A percentile compares a stretch with the other conserved stretches of the same genome.
Evolutionary conservation across 2,113 vertebrate genomes (phyloP).

Genomic region (Accipiter cooperii): DNA sequence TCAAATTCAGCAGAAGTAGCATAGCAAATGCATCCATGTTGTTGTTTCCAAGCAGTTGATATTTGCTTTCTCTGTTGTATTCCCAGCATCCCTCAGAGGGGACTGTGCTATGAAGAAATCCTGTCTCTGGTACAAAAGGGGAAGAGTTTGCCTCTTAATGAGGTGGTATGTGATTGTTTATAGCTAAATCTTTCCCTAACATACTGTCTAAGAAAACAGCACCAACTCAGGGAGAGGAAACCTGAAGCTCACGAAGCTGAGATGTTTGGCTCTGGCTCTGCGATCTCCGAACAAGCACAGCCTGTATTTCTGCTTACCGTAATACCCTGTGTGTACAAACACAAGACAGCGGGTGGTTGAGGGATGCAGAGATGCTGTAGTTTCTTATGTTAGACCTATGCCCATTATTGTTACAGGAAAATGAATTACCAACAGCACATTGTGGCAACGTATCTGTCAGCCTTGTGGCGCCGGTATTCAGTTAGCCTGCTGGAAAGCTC

Average conservation of each 20-base stretch:
- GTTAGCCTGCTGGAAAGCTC: neutral
- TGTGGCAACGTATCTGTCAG: no score
- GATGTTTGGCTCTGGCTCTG: neutral
- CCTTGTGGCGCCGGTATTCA: neutral
- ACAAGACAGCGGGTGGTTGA: neutral
- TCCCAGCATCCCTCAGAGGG: neutral
- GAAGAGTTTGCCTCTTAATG: neutral
- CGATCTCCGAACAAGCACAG: neutral
- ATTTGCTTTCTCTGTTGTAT: neutral
- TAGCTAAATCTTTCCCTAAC: neutral
- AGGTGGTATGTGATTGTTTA: neutral
- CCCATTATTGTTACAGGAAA: neutral
- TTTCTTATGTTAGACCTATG: no score
- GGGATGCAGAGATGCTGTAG: neutral
- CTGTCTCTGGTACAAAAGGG: neutral
- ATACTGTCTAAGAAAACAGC: neutral
- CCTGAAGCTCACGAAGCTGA: fast-evolving
- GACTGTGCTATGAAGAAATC: neutral
- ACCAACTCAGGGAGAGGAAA: neutral
- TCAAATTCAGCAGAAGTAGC: neutral
- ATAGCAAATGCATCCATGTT: neutral
- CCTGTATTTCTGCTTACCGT: neutral
- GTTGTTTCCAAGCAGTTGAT: neutral
- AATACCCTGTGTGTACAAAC: no score
- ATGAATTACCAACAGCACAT: fast-evolving